Evolutionary conservation across 2,113 vertebrate species (phyloP), one percentile per base, ranked within the genome.

Genomic region (Nesoenas mayeri): DNA sequence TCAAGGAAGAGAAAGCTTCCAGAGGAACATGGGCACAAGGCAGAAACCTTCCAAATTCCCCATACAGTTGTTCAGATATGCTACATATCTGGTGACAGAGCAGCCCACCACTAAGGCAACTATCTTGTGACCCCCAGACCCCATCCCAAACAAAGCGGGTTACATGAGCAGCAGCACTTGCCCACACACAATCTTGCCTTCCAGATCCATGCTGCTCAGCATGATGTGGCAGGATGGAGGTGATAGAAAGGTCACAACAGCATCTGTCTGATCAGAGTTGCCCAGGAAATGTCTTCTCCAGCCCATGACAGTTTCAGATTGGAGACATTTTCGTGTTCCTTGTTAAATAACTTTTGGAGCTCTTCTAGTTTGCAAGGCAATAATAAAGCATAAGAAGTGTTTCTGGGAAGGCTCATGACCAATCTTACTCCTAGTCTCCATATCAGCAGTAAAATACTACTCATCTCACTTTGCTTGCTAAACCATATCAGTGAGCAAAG

Each of bases 131-230:
- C 28, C 21, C 42, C 18, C 15, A 14, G 48, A 32, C 5, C 5
- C 6, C 31, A 8, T 4, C 11, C 28, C 2, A 3, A n/a, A 22
- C 13, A 62, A 78, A 54, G 12, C 0, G 0, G 14, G 17, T 38
- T 51, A 50, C 40, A 5, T 6, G 28, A 79, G 32, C 21, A 67
- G 11, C 19, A 56, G 1, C 20, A 40, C 15, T 72, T 65, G 19
- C 25, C 31, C 10, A 28, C 0, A 0, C 10, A 54, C 36, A 12
- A 54, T 40, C 31, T 40, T 79, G 11, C 8, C 0, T 42, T 38
- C 14, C 0, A 1, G 48, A 56, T 5, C 15, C 11, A 25, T 28
- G 12, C 29, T 72, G 34, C 82, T 51, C 22, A 44, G 20, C 11
- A 14, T 13, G 29, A 11, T 22, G 10, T 17, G 70, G 22, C 51